Conservation (phyloP, 2,797 vertebrate species). For the Schizopygopsis pylzovi region DNA sequence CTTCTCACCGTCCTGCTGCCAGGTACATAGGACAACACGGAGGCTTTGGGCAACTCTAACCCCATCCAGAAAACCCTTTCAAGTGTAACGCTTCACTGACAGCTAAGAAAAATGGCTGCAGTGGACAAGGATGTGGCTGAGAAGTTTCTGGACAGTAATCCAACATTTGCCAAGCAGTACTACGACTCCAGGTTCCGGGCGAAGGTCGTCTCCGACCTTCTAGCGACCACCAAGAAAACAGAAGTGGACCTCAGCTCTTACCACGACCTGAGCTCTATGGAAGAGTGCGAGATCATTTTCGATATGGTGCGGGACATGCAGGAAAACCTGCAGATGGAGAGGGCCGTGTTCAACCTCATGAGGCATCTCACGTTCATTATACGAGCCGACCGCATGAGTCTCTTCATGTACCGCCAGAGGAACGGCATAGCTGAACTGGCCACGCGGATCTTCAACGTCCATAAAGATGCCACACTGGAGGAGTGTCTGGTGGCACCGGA, state of each 20-base stretch:
- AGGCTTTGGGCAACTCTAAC: slow-evolving; percentile 27
- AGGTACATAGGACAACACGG: slow-evolving; percentile 52
- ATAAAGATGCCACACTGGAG: slow-evolving; percentile 80
- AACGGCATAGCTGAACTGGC: slow-evolving; percentile 88
- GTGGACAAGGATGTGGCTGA: slow-evolving; percentile 83
- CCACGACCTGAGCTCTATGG: slow-evolving; percentile 77
- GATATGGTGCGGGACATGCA: slow-evolving; percentile 88
- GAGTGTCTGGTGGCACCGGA: slow-evolving; percentile 87
- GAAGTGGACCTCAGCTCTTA: slow-evolving; percentile 75
- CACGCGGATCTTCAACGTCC: slow-evolving; percentile 86
- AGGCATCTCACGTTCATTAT: slow-evolving; percentile 84
- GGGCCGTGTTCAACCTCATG: slow-evolving; percentile 85
- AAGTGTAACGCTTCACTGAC: slow-evolving; percentile 27
- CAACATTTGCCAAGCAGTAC: slow-evolving; percentile 85
- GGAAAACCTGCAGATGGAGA: slow-evolving; percentile 87
- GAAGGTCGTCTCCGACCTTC: slow-evolving; percentile 80
- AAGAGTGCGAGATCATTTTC: slow-evolving; percentile 89
- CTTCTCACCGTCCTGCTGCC: slow-evolving; percentile 68
- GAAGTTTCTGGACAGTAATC: slow-evolving; percentile 87
- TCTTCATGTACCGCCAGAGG: slow-evolving; percentile 89
- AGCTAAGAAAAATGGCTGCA: slow-evolving; percentile 69
- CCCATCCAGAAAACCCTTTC: slow-evolving; percentile 46
- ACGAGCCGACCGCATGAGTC: slow-evolving; percentile 85
- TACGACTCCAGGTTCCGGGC: slow-evolving; percentile 81
- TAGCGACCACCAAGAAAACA: slow-evolving; percentile 73